Percentiles rank a stretch among this genome's conserved stretches.
Conservation (phyloP, 2,113 vertebrate species). For the Ictidomys tridecemlineatus region DNA sequence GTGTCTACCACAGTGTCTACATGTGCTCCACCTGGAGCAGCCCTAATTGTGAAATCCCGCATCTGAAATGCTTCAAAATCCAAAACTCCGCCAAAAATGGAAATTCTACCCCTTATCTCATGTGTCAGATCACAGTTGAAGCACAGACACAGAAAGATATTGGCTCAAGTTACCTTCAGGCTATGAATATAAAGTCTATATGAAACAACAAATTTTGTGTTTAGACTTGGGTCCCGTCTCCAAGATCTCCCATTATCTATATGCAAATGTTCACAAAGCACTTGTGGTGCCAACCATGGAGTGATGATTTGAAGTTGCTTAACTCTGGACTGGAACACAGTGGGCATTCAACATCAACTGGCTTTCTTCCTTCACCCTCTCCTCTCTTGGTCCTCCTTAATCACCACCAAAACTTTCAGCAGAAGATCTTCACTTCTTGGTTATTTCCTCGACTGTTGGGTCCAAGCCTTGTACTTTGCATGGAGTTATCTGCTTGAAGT, state of each 20-base stretch:
- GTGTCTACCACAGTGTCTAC: too few species aligned
- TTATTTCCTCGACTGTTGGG: fast-evolving
- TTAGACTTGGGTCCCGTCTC: background rate
- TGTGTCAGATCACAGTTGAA: background rate
- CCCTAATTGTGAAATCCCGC: background rate
- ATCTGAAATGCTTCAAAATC: background rate
- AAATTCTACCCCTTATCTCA: background rate
- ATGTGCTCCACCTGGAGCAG: background rate
- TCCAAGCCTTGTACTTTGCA: background rate
- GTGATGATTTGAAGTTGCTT: background rate
- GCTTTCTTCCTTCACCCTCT: background rate
- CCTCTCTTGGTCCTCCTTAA: background rate
- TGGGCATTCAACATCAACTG: background rate
- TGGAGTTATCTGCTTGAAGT: background rate
- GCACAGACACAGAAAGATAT: background rate
- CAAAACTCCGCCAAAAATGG: background rate
- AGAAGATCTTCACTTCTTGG: background rate
- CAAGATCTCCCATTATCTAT: background rate
- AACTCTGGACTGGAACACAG: background rate
- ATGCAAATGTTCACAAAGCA: background rate
- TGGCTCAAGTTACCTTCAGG: background rate
- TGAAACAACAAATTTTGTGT: background rate
- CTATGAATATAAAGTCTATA: background rate
- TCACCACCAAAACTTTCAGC: background rate
- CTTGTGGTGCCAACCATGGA: background rate